These are phyloP conservation scores for Coturnix japonica DNA, from an alignment of 2,113 vertebrate genomes.

Conservation along the genomic window DNA sequence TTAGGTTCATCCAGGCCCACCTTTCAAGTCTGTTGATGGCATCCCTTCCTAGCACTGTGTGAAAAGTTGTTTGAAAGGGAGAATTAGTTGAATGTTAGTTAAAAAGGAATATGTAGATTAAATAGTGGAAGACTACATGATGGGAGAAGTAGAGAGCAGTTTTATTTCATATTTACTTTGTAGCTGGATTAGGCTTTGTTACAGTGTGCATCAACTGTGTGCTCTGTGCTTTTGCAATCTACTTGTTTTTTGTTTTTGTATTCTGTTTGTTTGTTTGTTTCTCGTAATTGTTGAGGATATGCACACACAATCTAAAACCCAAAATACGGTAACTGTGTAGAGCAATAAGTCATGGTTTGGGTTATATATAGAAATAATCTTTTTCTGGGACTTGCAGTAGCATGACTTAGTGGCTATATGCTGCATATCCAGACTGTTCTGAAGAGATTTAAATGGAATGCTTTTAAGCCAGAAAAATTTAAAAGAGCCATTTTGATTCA, in stretches of 20 bases:
- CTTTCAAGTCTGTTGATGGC: no score
- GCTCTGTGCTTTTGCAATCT: background rate
- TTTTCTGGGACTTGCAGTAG: background rate
- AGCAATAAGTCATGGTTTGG: background rate
- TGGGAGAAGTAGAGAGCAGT: background rate
- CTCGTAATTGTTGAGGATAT: background rate
- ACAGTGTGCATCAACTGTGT: background rate
- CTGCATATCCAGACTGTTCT: background rate
- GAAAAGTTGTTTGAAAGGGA: background rate
- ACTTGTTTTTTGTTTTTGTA: background rate
- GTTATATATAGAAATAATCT: background rate
- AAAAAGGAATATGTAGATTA: background rate
- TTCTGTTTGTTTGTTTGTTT: background rate
- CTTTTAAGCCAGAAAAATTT: background rate
- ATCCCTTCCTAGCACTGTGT: no score
- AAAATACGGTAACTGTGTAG: background rate
- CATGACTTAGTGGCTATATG: background rate
- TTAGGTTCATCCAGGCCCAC: no score
- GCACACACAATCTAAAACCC: background rate
- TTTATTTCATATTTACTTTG: background rate
- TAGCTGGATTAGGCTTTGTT: background rate
- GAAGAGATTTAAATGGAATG: background rate
- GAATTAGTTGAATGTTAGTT: background rate
- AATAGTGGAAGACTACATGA: background rate
- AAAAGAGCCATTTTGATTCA: slow-evolving; percentile 1